Evolutionary conservation across 2,113 vertebrate genomes (phyloP), one percentile per base, ranked within the genome.

Genomic region (Raja brachyura): DNA sequence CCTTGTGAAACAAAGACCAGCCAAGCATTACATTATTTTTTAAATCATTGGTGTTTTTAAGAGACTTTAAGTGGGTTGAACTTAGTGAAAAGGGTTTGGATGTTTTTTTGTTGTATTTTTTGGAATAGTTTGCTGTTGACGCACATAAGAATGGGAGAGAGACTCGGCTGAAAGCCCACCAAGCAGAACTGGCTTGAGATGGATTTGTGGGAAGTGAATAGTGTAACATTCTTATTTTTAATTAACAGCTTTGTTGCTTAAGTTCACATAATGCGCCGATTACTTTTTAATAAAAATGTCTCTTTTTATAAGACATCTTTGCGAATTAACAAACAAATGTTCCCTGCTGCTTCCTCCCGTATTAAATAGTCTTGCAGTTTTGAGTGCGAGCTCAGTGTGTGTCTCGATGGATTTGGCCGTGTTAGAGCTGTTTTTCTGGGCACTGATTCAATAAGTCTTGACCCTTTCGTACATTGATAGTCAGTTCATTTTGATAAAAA

Each of bases 61-160:
- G 81, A 61, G 81, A 61, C 54, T 56, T 61, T 86, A 86, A 86
- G 56, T 86, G 56, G 54, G 59, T 61, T 86, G 81, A 86, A 86
- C 56, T 86, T 59, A 86, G 59, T 48, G 28, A 86, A 85, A 85
- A 86, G 56, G 25, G 20, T 61, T 86, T 86, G 54, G 54, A 86
- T 61, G 56, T 28, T 25, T 61, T 86, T 61, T 61, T 56, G 48
- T 56, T 76, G 4, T 48, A 2, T 18, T 28, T 25, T 85, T 85
- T 85, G 56, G n/a, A 59, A 86, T 86, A 86, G 81, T 86, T 86
- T 86, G 25, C 28, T 56, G 28, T 86, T 86, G 81, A 86, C 54
- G 61, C 81, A 86, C 28, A 28, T 59, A 59, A 59, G 81, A 59
- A 86, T 59, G 56, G 54, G 54, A 59, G 81, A 86, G 28, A 1